Percentiles rank a stretch among this genome's conserved stretches.
These are phyloP conservation scores for Furcifer pardalis DNA, from an alignment of 2,797 vertebrate species.

Conservation along the genomic window DNA sequence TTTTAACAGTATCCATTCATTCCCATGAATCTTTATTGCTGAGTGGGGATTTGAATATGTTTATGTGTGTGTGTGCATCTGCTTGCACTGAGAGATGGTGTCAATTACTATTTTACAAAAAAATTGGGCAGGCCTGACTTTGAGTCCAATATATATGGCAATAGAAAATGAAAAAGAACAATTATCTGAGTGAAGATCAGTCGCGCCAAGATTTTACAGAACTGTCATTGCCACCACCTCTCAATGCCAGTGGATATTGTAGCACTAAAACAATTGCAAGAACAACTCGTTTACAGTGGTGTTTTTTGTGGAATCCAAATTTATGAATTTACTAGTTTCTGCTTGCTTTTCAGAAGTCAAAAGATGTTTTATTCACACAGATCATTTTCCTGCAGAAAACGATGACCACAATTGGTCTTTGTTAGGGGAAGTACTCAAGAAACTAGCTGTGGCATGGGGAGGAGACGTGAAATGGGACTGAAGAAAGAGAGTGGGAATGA, in stretches of 20 bases:
- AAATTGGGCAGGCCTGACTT: no score
- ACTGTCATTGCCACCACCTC: rapidly evolving
- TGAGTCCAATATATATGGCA: no score
- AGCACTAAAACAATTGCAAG: not conserved
- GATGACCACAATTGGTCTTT: not conserved
- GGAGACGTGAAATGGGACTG: no score
- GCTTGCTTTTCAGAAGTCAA: constrained; percentile 7
- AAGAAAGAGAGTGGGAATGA: not conserved
- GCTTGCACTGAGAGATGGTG: no score
- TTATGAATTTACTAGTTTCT: constrained; percentile 5
- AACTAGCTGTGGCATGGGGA: not conserved
- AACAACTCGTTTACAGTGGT: not conserved
- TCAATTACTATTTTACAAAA: no score
- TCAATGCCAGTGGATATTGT: not conserved
- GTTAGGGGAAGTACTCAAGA: not conserved
- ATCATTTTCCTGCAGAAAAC: not conserved
- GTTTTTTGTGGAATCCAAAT: constrained; percentile 3
- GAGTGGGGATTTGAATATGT: no score
- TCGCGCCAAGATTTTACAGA: not conserved
- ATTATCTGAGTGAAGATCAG: not conserved
- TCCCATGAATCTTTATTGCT: no score
- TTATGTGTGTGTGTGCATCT: no score
- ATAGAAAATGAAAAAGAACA: not conserved
- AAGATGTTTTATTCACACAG: not conserved
- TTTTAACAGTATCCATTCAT: no score